These are phyloP conservation scores for Jordanella pulchra DNA, from an alignment of 2,797 vertebrate species.

Conservation along the genomic window DNA sequence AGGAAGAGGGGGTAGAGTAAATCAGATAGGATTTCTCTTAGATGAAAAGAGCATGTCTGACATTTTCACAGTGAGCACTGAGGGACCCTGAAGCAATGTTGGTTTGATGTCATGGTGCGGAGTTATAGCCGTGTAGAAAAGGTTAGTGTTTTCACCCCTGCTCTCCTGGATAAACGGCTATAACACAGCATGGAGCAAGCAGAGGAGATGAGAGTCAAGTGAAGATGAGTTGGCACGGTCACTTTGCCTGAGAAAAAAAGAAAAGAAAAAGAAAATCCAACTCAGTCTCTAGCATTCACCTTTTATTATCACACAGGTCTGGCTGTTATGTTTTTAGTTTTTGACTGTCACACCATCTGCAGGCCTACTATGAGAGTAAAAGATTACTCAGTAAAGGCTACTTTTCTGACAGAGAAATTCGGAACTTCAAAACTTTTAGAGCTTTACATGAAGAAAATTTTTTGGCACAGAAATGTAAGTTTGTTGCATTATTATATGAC, in stretches of 20 bases:
- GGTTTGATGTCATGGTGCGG: conserved; percentile 76
- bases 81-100: conserved; percentile 74
- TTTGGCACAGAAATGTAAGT: background rate
- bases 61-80: conserved; percentile 71
- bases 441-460: background rate
- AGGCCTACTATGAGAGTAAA: background rate
- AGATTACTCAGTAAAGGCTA: background rate
- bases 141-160: conserved; percentile 72
- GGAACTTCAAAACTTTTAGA: conserved; percentile 27
- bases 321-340: conserved; percentile 67
- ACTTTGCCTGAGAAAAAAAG: conserved; percentile 56
- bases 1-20: conserved; percentile 66
- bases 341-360: conserved; percentile 39
- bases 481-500: background rate
- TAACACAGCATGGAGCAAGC: conserved; percentile 60
- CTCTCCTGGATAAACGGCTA: conserved; percentile 64
- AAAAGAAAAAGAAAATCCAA: conserved; percentile 51
- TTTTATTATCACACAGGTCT: conserved; percentile 60
- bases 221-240: conserved; percentile 58
- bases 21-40: conserved; percentile 77
- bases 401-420: conserved; percentile 21
- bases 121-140: conserved; percentile 76
- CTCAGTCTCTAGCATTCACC: conserved; percentile 44
- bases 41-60: conserved; percentile 77
- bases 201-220: conserved; percentile 47